phyloP scores from a whole-genome alignment of 2,888 invertebrate species.

The Caenorhabditis sp. region DNA sequence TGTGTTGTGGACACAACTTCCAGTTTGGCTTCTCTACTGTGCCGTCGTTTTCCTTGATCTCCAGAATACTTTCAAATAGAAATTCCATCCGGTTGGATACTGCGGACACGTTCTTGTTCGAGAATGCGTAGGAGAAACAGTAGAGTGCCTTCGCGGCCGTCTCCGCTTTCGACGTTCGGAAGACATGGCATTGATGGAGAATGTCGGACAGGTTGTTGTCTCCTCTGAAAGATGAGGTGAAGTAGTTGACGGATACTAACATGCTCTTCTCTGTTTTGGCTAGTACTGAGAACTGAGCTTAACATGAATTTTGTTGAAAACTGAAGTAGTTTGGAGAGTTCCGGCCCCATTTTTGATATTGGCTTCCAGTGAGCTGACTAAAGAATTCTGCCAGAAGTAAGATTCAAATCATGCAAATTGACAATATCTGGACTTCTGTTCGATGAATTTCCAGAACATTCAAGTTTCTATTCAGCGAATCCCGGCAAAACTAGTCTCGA shows the following conservation, averaged over 20 bases:
- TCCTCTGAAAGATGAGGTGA: slow-evolving; percentile 33
- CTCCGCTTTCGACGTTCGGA: slow-evolving; percentile 87
- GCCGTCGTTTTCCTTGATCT: slow-evolving; percentile 93
- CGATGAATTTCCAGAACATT: too few relatives aligned
- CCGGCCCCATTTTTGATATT: too few relatives aligned
- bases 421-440: too few relatives aligned
- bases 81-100: slow-evolving; percentile 86
- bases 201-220: slow-evolving; percentile 21
- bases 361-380: too few relatives aligned
- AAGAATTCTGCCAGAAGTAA: too few relatives aligned
- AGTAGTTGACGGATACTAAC: background rate
- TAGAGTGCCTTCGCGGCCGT: slow-evolving; percentile 86
- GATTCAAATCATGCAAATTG: too few relatives aligned
- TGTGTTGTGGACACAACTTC: slow-evolving; percentile 83
- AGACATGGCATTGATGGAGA: slow-evolving; percentile 96
- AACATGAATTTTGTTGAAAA: too few relatives aligned
- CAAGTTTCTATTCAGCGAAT: too few relatives aligned
- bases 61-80: slow-evolving; percentile 93
- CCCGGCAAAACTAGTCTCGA: too few relatives aligned
- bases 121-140: slow-evolving; percentile 96
- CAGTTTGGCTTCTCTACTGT: slow-evolving; percentile 86
- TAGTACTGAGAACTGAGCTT: too few relatives aligned
- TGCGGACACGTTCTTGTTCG: slow-evolving; percentile 86
- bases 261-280: too few relatives aligned
- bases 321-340: too few relatives aligned